Evolutionary conservation across 2,797 vertebrate species (phyloP), one percentile per base, ranked within the genome.

Genomic region (Peromyscus eremicus): DNA sequence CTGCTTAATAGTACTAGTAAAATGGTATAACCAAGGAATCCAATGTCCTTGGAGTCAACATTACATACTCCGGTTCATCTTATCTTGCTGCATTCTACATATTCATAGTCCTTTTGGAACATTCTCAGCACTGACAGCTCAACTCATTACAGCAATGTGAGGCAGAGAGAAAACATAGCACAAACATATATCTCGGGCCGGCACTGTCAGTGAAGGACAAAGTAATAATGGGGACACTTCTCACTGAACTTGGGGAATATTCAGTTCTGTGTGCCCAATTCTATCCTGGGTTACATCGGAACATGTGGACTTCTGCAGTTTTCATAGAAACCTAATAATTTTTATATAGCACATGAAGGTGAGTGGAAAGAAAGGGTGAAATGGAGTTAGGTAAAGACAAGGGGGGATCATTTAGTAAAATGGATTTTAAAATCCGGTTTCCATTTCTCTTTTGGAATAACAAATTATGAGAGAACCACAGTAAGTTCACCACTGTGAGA

Each of bases 11-110:
- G 66, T 62, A 87, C 46, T 80, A 57, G 70, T 92, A 94, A 96
- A 94, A 55, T 37, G 52, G 79, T 73, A 23, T 91, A 94, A 88
- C 64, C 82, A 89, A 86, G 66, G 77, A 92, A 89, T 91, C 46
- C 43, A 49, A 0, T 57, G 93, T 94, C 96, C 97, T 97, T 97
- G 96, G 94, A 92, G 95, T 96, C 95, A 96, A 93, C 55, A 73
- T 94, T 97, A 96, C 95, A 93, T 89, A 92, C 96, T 94, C 79
- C n/a, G 82, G 75, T 91, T 98, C 95, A 94, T 97, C 94, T 97
- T 96, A 92, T 96, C 96, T 96, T 66, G 52, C 75, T 55, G 82
- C 25, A 19, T 91, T 97, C 88, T 97, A 96, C 97, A 97, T 97
- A 97, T 97, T 98, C 96, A 97, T 97, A 83, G 95, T 95, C 40